Percentiles rank a stretch among this genome's conserved stretches.
These are phyloP conservation scores for Lepidurus apus DNA, from an alignment of 1,140 invertebrate species.

Conservation along the genomic window DNA sequence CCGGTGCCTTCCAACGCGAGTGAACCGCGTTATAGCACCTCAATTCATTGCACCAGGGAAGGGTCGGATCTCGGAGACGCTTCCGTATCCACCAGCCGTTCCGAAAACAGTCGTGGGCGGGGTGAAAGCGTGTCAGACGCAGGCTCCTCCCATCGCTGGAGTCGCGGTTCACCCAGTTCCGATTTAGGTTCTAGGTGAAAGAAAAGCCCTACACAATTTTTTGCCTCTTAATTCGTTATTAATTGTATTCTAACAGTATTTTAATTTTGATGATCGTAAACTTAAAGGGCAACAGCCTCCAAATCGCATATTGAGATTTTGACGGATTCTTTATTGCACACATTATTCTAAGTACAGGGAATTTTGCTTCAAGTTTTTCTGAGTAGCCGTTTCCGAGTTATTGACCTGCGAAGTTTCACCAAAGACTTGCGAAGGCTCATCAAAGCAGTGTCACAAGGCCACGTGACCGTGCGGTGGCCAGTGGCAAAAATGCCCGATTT, in stretches of 20 bases:
- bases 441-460: no score
- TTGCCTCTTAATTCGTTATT: background rate
- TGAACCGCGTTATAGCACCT: background rate
- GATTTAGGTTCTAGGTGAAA: background rate
- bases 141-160: slow-evolving; percentile 26
- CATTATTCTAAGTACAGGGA: no score
- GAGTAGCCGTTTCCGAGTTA: no score
- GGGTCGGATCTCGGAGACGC: background rate
- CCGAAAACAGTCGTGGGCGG: background rate
- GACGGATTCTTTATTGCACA: no score
- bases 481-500: no score
- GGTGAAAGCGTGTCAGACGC: background rate
- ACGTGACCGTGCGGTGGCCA: no score
- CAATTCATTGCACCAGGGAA: background rate
- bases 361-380: no score
- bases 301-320: no score
- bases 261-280: no score
- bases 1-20: slow-evolving; percentile 22
- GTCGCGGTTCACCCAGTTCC: slow-evolving; percentile 30
- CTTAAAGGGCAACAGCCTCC: no score
- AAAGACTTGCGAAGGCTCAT: no score
- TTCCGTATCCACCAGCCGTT: background rate
- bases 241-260: background rate
- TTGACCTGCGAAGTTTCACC: no score
- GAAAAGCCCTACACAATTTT: background rate